Evolutionary conservation across 2,888 invertebrate genomes (phyloP).

Genomic region (Drosophila fungiperda): DNA sequence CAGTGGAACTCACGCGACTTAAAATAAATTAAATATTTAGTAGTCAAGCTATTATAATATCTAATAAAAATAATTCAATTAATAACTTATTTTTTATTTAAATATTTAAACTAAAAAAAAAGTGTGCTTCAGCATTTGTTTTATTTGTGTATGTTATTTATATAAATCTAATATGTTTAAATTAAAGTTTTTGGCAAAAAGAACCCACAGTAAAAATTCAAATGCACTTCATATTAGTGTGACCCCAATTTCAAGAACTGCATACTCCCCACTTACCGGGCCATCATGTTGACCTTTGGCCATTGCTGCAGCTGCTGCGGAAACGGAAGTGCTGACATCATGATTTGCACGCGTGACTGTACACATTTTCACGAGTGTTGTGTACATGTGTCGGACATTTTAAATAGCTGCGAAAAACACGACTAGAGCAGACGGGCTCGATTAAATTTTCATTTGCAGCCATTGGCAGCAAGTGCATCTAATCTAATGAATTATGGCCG

Average conservation of each 20-base stretch:
- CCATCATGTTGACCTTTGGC: slow-evolving; percentile 2
- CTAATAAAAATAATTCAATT: not conserved
- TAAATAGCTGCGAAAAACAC: slow-evolving; percentile 46
- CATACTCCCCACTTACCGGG: not conserved
- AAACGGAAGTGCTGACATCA: slow-evolving; percentile 79
- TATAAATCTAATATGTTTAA: not conserved
- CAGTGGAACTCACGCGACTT: slow-evolving; percentile 21
- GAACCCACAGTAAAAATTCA: slow-evolving; percentile 45
- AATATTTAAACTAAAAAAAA: not conserved
- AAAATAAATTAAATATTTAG: not conserved
- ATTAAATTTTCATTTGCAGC: slow-evolving; percentile 60
- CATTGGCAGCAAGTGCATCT: slow-evolving; percentile 15
- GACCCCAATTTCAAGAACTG: slow-evolving; percentile 59
- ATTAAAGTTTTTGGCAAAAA: not conserved
- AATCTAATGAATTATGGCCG: slow-evolving; percentile 42
- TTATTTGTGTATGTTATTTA: not conserved
- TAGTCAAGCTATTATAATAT: not conserved
- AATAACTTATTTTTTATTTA: not conserved
- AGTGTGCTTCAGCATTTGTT: not conserved
- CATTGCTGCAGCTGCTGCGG: slow-evolving; percentile 47
- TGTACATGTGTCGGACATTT: slow-evolving; percentile 62
- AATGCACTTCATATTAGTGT: slow-evolving; percentile 62
- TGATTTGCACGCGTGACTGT: slow-evolving; percentile 78
- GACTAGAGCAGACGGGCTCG: slow-evolving; percentile 36
- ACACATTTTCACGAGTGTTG: slow-evolving; percentile 60